Evolutionary conservation across 1,140 invertebrate species (phyloP), one percentile per base, ranked within the genome.

Genomic region (Intoshia linei): DNA sequence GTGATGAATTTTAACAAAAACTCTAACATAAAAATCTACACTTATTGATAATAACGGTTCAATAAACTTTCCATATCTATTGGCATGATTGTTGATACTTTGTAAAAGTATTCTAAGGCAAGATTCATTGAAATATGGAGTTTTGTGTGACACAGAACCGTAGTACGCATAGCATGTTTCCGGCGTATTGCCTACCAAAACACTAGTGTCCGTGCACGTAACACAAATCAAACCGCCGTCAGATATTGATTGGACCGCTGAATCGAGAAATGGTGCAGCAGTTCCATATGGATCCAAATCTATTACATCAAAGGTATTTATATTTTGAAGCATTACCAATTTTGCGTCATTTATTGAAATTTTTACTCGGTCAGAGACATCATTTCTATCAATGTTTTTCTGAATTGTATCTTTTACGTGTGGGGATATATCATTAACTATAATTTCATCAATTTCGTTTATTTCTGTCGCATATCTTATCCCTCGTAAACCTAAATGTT

Each of bases 231-330:
- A 44, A 23, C 64, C 63, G 23, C 54, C 52, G 46, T 54, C 48
- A 18, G 24, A 38, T 0, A 66, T 51, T 36, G 53, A 44, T 43
- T 68, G 65, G 18, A 98, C 71, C 0, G 79, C 79, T 2, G 71
- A 65, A 56, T 98, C 84, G 0, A 98, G 60, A 58, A 95, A 98
- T 33, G 67, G 68, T 2, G 75, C 70, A 15, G 84, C 76, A 49
- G 75, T 79, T 4, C 90, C 90, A 52, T 95, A 98, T 0, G 90
- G 90, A 62, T 98, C 90, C 23, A 98, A 54, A 55, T 98, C 90
- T 38, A 98, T 67, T 0, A 69, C 76, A 51, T 84, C 67, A 56
- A 84, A 90, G 24, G 67, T 63, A 37, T 72, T 59, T 37, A 67
- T 66, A 45, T 72, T 68, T 44, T 69, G 59, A 45, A 83, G 50